Percentiles rank a stretch among this genome's conserved stretches.
phyloP scores from a whole-genome alignment of 1,140 invertebrate species.

The Coelopa frigida region DNA sequence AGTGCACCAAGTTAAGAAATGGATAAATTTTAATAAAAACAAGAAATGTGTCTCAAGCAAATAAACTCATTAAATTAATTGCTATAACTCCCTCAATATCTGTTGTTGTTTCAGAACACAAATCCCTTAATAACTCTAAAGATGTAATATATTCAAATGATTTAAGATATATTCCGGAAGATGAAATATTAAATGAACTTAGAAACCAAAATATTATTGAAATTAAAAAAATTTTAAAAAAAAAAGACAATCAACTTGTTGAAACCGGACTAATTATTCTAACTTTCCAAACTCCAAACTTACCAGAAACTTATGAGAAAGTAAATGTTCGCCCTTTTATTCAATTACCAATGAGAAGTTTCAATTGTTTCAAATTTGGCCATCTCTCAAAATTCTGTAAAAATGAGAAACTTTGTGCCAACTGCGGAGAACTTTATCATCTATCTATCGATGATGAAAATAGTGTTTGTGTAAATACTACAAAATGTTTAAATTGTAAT shows the following conservation, averaged over 20 bases:
- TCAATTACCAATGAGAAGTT: no score
- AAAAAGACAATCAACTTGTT: neutral
- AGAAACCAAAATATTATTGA: neutral
- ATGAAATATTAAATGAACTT: conserved; percentile 5
- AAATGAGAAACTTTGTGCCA: neutral
- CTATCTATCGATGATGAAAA: neutral
- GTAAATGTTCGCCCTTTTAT: no score
- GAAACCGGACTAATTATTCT: conserved; percentile 1
- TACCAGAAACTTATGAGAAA: no score
- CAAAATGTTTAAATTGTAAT: no score
- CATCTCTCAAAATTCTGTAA: neutral
- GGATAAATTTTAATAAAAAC: no score
- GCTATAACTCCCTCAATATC: no score
- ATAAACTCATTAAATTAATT: no score
- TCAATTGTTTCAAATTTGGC: no score
- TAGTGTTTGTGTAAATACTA: neutral
- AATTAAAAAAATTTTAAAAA: conserved; percentile 5
- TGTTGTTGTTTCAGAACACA: conserved; percentile 2
- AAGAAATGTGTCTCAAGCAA: no score
- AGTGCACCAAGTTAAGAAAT: no score
- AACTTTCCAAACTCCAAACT: neutral
- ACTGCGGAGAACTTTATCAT: neutral
- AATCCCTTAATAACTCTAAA: neutral
- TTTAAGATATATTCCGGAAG: neutral
- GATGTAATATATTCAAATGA: neutral